Evolutionary conservation across 2,797 vertebrate genomes (phyloP), one percentile per base, ranked within the genome.

Genomic region (Macrochelys suwanniensis): DNA sequence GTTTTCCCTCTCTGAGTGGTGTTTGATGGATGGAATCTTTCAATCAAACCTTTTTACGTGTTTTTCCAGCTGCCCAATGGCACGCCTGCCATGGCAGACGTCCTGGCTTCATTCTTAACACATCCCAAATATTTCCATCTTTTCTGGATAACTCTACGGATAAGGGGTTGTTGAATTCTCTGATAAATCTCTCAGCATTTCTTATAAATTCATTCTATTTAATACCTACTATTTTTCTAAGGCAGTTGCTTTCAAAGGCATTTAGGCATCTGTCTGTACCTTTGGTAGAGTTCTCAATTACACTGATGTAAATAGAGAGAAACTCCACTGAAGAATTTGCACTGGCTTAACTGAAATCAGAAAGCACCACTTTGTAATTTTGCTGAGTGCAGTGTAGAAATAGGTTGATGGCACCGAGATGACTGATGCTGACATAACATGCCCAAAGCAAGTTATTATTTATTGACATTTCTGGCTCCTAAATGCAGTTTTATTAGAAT

Each of bases 221-320:
- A 9, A 31, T 82, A 2, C n/a, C 65, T 56, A 74, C 21, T 77
- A 4, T 54, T 92, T 92, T 77, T 77, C 81, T 57, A 76, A 89
- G 54, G 59, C 1, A 6, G 26, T 45, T 90, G 0, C 1, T 88
- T 92, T 56, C 89, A 47, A 28, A 53, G 79, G 33, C 17, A 2
- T n/a, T 3, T 37, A 80, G 10, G 42, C 89, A 91, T 33, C 71
- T 74, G 42, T n/a, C 9, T 77, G 16, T 53, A 59, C 26, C 15
- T 28, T 49, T 82, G 7, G 15, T 82, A 51, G 28, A 10, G 83
- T n/a, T 54, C 45, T 77, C 74, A 77, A 26, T 10, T 11, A 28
- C n/a, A 5, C 0, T 2, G 19, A 12, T 3, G 2, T 74, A 79
- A 50, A 15, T 19, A 25, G 37, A n/a, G 65, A 16, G n/a, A 68